Evolutionary conservation across 1,140 invertebrate species (phyloP).

Genomic region (Drosophila triauraria): DNA sequence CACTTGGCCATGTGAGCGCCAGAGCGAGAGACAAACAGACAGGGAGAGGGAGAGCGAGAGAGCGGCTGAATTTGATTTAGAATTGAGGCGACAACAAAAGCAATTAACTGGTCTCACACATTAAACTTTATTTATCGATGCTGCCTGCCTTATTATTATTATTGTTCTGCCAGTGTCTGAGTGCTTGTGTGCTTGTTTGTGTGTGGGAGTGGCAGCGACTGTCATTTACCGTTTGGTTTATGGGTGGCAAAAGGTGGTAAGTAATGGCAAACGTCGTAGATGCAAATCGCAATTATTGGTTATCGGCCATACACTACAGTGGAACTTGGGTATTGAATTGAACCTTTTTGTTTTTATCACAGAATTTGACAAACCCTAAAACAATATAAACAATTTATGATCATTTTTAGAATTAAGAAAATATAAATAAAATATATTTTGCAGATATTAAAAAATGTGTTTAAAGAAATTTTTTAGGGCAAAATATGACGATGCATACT

Average conservation of each 20-base stretch:
- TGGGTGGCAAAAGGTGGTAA: constrained; percentile 39
- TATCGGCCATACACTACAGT: constrained; percentile 11
- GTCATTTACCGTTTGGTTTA: constrained; percentile 45
- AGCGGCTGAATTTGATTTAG: constrained; percentile 61
- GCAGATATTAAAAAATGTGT: too few relatives aligned
- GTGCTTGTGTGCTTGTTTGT: constrained; percentile 23
- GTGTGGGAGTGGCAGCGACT: constrained; percentile 43
- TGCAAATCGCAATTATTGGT: constrained; percentile 14
- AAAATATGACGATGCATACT: too few relatives aligned
- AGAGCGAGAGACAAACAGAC: constrained; percentile 7
- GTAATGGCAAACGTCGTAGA: constrained; percentile 36
- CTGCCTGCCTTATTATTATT: constrained; percentile 48
- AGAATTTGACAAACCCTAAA: too few relatives aligned
- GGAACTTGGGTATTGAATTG: too few relatives aligned
- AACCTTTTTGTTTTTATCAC: neutral
- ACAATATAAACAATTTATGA: too few relatives aligned
- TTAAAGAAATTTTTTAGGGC: too few relatives aligned
- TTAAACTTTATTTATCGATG: constrained; percentile 77
- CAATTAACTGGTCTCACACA: constrained; percentile 70
- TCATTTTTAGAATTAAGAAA: too few relatives aligned
- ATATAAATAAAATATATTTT: too few relatives aligned
- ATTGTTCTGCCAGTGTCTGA: constrained; percentile 14
- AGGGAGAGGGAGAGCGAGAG: constrained; percentile 13
- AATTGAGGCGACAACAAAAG: constrained; percentile 69
- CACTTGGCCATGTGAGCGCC: constrained; percentile 57